These are phyloP conservation scores for Pyralis farinalis DNA, from an alignment of 2,888 invertebrate species.

Conservation along the genomic window DNA sequence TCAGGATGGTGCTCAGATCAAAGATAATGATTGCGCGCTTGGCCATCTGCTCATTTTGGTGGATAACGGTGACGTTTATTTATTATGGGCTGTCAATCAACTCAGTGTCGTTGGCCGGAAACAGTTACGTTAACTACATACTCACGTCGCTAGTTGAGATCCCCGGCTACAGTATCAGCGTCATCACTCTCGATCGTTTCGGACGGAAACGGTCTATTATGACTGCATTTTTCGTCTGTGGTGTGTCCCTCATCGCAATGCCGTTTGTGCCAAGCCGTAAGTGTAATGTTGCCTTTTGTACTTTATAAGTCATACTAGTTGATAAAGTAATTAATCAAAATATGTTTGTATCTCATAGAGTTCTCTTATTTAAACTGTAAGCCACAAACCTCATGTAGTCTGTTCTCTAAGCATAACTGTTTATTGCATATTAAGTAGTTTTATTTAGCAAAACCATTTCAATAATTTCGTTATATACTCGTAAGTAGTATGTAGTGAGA, in stretches of 20 bases:
- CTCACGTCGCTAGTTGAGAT: constrained; percentile 83
- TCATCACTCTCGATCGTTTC: constrained; percentile 78
- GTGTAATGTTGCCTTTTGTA: constrained; percentile 15
- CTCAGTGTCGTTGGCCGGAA: constrained; percentile 87
- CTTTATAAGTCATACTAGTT: too few species aligned
- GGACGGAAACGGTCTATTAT: constrained; percentile 82
- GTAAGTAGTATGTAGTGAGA: too few species aligned
- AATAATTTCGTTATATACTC: too few species aligned
- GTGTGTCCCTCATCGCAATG: constrained; percentile 74
- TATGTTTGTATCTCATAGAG: too few species aligned
- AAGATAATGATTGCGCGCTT: constrained; percentile 72
- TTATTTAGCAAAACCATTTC: background rate
- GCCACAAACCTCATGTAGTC: too few species aligned
- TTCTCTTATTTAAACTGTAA: too few species aligned
- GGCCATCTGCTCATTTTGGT: constrained; percentile 87
- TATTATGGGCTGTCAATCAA: constrained; percentile 91
- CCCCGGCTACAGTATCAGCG: constrained; percentile 82
- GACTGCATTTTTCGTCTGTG: constrained; percentile 80
- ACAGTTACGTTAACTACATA: constrained; percentile 89
- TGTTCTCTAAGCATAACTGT: too few species aligned
- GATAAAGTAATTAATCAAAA: too few species aligned
- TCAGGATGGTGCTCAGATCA: constrained; percentile 69
- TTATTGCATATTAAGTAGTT: too few species aligned
- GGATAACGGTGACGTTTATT: constrained; percentile 89
- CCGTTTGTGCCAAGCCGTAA: constrained; percentile 81